phyloP scores from a whole-genome alignment of 2,113 vertebrate species.

The Gorsachius goisagi region DNA sequence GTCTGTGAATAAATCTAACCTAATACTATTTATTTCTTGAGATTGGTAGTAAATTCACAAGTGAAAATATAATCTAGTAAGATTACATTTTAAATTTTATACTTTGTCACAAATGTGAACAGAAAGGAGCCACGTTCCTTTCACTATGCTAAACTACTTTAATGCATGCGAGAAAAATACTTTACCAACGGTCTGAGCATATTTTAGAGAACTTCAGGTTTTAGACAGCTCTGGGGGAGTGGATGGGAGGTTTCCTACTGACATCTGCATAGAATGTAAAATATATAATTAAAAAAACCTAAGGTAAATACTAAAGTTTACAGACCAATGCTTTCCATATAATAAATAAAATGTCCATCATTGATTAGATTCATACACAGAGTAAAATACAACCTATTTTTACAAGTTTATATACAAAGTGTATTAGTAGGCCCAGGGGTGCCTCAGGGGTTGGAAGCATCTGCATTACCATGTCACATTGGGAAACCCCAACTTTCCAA shows the following conservation, averaged over 20 bases:
- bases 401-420: conserved; percentile 80
- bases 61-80: conserved; percentile 49
- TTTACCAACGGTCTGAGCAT: conserved; percentile 38
- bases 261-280: conserved; percentile 77
- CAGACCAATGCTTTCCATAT: conserved; percentile 79
- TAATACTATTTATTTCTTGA: background rate
- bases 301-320: conserved; percentile 79
- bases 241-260: conserved; percentile 11
- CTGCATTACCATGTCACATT: conserved; percentile 51
- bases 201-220: conserved; percentile 34
- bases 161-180: conserved; percentile 66
- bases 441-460: conserved; percentile 64
- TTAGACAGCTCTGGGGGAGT: conserved; percentile 32
- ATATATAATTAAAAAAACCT: conserved; percentile 77
- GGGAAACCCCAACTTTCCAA: conserved; percentile 69
- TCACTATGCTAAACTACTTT: conserved; percentile 67
- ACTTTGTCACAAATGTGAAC: conserved; percentile 42
- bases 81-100: conserved; percentile 50
- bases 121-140: conserved; percentile 38
- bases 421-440: conserved; percentile 56
- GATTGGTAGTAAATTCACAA: conserved; percentile 43
- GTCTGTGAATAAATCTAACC: background rate
- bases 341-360: conserved; percentile 81
- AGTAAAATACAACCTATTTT: conserved; percentile 84
- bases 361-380: conserved; percentile 80